These are phyloP conservation scores for Theonella swinhoei DNA, from an alignment of 37 sponge, comb jelly and placozoan species.

Conservation along the genomic window DNA sequence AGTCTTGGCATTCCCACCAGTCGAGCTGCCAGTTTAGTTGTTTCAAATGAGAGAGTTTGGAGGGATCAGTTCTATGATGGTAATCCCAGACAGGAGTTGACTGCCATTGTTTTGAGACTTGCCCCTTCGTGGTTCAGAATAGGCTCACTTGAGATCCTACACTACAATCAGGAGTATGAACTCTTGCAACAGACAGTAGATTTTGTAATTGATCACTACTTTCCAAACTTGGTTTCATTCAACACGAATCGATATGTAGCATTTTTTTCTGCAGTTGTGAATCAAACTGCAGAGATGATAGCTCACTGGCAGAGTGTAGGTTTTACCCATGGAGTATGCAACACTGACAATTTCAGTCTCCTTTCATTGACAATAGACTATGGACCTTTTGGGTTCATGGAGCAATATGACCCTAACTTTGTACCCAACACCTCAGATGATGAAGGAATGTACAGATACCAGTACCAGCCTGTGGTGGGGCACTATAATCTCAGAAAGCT, in stretches of 20 bases:
- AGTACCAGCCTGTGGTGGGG: constrained; percentile 34
- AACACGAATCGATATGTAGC: neutral
- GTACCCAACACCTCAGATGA: constrained; percentile 63
- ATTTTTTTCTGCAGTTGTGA: constrained; percentile 38
- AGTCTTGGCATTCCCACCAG: constrained; percentile 46
- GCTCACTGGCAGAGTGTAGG: constrained; percentile 53
- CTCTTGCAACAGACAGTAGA: constrained; percentile 27
- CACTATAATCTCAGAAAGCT: constrained; percentile 48
- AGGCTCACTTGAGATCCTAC: constrained; percentile 50
- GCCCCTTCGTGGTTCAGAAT: constrained; percentile 62
- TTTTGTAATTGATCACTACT: constrained; percentile 23
- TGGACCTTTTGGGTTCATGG: constrained; percentile 63
- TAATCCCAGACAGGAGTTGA: constrained; percentile 14
- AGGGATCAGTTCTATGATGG: constrained; percentile 54
- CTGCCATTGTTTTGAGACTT: constrained; percentile 46
- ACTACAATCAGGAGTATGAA: constrained; percentile 11
- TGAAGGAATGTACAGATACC: constrained; percentile 41
- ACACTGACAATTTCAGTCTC: constrained; percentile 56
- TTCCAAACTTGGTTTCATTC: neutral
- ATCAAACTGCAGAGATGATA: constrained; percentile 35
- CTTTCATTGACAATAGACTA: constrained; percentile 65
- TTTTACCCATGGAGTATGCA: constrained; percentile 61
- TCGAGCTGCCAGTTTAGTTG: constrained; percentile 41
- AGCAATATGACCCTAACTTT: constrained; percentile 35
- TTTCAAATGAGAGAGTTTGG: constrained; percentile 11